These are phyloP conservation scores for Anguilla obscura DNA, from an alignment of 2,797 vertebrate genomes.

Conservation along the genomic window DNA sequence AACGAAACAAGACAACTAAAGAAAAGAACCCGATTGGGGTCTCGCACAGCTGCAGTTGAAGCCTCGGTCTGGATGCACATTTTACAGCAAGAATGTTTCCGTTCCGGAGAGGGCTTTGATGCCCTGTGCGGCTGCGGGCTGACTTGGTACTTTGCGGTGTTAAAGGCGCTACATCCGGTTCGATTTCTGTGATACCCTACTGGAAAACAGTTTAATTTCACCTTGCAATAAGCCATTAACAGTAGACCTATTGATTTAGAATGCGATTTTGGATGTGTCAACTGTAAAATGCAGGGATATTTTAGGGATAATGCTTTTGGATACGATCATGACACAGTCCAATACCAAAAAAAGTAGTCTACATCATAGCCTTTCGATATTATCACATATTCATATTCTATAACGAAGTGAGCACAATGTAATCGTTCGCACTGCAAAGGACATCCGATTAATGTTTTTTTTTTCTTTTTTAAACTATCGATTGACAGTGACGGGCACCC, in stretches of 20 bases:
- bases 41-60: background rate
- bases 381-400: background rate
- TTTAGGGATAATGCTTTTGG: background rate
- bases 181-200: background rate
- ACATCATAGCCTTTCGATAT: background rate
- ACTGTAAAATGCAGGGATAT: background rate
- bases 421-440: background rate
- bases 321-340: background rate
- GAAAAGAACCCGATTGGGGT: background rate
- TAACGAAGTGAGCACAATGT: background rate
- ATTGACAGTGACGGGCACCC: background rate
- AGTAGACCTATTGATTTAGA: background rate
- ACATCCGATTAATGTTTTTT: background rate
- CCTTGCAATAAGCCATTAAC: background rate
- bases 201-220: background rate
- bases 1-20: background rate
- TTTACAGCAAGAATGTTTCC: background rate
- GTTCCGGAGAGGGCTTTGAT: background rate
- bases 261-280: background rate
- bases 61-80: conserved; percentile 9
- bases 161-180: background rate
- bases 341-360: background rate
- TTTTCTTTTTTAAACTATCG: background rate
- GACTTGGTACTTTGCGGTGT: background rate
- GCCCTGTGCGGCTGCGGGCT: background rate